Conservation (phyloP, 1,140 invertebrate species). For the Hirudo medicinalis region DNA sequence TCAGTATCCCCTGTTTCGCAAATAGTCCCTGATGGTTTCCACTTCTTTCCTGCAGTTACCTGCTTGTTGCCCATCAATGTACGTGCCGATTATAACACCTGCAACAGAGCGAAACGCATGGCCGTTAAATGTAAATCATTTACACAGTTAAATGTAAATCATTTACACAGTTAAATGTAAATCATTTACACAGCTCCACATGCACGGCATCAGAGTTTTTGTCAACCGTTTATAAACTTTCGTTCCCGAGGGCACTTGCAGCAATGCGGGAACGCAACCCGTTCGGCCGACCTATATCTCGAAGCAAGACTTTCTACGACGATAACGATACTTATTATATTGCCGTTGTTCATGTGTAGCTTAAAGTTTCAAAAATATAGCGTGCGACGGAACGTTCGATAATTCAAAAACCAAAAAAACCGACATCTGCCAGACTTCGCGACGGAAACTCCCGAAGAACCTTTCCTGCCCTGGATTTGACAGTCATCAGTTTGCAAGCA, state of each 20-base stretch:
- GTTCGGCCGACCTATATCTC: too few relatives aligned
- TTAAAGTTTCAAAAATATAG: background rate
- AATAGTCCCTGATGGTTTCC: constrained; percentile 20
- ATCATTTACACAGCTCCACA: too few relatives aligned
- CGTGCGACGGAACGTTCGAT: background rate
- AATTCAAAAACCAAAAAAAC: constrained; percentile 7
- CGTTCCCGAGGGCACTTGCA: too few relatives aligned
- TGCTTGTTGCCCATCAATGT: constrained; percentile 16
- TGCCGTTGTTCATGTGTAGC: too few relatives aligned
- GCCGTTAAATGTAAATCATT: background rate
- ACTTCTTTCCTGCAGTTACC: constrained; percentile 20
- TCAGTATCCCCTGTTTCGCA: constrained; percentile 13
- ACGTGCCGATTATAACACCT: constrained; percentile 20
- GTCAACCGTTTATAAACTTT: too few relatives aligned
- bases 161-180: too few relatives aligned
- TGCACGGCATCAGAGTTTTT: too few relatives aligned
- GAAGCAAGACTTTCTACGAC: too few relatives aligned
- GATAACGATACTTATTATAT: too few relatives aligned
- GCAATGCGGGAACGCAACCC: too few relatives aligned
- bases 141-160: too few relatives aligned
- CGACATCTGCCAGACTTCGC: constrained; percentile 19
- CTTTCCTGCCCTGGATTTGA: constrained; percentile 20
- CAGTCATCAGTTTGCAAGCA: constrained; percentile 16
- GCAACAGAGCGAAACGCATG: background rate
- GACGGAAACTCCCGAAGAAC: constrained; percentile 16